These are phyloP conservation scores for Reticulitermes lucifugus DNA, from an alignment of 2,888 invertebrate species.

Conservation along the genomic window DNA sequence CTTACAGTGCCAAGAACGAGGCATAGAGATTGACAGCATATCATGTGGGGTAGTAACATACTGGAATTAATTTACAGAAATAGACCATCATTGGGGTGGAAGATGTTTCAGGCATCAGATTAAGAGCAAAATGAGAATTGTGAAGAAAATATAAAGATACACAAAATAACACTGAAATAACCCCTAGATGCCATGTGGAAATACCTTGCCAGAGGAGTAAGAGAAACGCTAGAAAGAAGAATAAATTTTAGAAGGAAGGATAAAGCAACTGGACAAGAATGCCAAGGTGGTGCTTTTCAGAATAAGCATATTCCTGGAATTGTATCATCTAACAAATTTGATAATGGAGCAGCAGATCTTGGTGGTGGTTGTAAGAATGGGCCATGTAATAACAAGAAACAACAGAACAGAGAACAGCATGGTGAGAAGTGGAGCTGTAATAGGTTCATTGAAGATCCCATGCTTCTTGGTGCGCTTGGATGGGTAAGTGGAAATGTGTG, in stretches of 20 bases:
- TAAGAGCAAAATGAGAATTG: too few species aligned
- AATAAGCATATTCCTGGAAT: conserved; percentile 24
- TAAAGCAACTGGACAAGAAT: conserved; percentile 34
- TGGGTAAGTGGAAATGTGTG: conserved; percentile 51
- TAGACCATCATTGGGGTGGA: too few species aligned
- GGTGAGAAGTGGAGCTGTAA: conserved; percentile 11
- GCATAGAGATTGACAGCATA: too few species aligned
- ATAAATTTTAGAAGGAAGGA: conserved; percentile 60
- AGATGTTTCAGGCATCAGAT: too few species aligned
- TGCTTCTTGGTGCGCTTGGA: conserved; percentile 53
- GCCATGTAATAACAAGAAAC: conserved; percentile 39
- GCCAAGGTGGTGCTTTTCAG: conserved; percentile 45
- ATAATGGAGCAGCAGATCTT: conserved; percentile 50
- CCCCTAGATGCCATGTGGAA: conserved; percentile 66
- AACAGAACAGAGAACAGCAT: neutral
- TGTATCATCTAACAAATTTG: conserved; percentile 39
- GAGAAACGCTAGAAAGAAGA: conserved; percentile 67
- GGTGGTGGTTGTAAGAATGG: conserved; percentile 32
- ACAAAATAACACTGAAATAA: too few species aligned
- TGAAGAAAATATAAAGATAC: too few species aligned
- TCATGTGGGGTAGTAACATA: too few species aligned
- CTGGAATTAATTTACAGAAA: too few species aligned
- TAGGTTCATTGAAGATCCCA: conserved; percentile 36
- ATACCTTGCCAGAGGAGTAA: conserved; percentile 67
- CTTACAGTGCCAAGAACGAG: too few species aligned